Conservation (phyloP, 2,113 vertebrate genomes). For the Romanogobio albipinnatus region DNA sequence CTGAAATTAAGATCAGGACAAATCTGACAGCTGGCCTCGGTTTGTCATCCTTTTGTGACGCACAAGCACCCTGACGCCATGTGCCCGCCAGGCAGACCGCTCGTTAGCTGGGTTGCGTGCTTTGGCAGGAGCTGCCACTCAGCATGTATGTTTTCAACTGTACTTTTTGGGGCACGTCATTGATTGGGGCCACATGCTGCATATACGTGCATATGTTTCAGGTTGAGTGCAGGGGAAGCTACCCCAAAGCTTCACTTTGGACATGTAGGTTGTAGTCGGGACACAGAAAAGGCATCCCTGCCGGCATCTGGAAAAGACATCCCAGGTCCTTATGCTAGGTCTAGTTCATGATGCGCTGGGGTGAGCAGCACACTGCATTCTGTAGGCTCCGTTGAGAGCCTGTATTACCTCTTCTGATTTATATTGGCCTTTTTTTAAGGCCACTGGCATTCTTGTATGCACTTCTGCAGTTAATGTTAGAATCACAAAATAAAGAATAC, state of each 20-base stretch:
- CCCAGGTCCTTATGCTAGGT: conserved; percentile 44
- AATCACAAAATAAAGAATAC: conserved; percentile 9
- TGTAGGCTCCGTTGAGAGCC: conserved; percentile 41
- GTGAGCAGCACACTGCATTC: conserved; percentile 30
- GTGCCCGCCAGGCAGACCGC: not conserved
- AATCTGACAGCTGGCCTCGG: conserved; percentile 31
- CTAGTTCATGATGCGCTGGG: conserved; percentile 31
- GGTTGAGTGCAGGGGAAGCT: conserved; percentile 41
- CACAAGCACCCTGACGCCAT: conserved; percentile 5
- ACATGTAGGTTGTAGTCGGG: conserved; percentile 19
- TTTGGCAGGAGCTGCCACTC: conserved; percentile 28
- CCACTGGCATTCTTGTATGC: conserved; percentile 16
- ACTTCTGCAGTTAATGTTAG: not conserved
- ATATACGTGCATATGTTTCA: conserved; percentile 49
- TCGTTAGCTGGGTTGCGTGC: conserved; percentile 37
- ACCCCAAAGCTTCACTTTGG: conserved; percentile 33
- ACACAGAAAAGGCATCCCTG: conserved; percentile 26
- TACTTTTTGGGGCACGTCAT: conserved; percentile 41
- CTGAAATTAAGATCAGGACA: conserved; percentile 30
- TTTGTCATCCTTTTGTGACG: not conserved
- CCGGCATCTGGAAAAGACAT: conserved; percentile 59
- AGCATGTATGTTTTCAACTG: conserved; percentile 20
- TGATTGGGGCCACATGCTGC: conserved; percentile 40
- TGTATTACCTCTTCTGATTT: conserved; percentile 48
- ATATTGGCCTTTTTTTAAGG: conserved; percentile 19